Percentiles rank a stretch among this genome's conserved stretches.
These are phyloP conservation scores for Diachrysia chrysitis DNA, from an alignment of 2,888 invertebrate species.

Conservation along the genomic window DNA sequence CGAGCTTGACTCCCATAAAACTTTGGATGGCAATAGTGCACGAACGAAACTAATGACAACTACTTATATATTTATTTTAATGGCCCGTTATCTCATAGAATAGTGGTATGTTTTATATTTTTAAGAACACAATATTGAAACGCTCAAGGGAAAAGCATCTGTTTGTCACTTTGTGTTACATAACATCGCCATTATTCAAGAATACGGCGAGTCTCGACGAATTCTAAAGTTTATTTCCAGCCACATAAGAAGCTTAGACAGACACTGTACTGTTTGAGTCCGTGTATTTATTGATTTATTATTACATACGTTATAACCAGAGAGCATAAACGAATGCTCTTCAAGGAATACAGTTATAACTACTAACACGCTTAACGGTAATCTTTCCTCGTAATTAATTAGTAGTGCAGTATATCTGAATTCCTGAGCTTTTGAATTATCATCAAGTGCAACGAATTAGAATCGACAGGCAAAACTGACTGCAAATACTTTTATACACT, in stretches of 20 bases:
- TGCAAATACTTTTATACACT: neutral
- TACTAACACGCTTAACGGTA: constrained; percentile 4
- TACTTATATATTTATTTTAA: neutral
- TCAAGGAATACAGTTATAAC: constrained; percentile 1
- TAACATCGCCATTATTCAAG: neutral
- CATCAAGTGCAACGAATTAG: neutral
- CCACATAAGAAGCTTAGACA: constrained; percentile 4
- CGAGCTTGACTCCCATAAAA: no score
- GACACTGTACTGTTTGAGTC: neutral
- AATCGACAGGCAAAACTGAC: neutral
- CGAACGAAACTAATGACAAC: no score
- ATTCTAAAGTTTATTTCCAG: constrained; percentile 1
- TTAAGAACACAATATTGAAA: neutral
- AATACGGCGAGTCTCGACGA: constrained; percentile 1
- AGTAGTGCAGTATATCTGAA: neutral
- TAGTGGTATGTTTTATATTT: neutral
- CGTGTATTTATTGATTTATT: neutral
- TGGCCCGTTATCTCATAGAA: neutral
- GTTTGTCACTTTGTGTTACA: constrained; percentile 4
- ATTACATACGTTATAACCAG: constrained; percentile 5
- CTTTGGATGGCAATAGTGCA: no score
- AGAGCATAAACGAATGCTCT: constrained; percentile 11
- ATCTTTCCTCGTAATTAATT: constrained; percentile 1
- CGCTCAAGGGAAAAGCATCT: neutral
- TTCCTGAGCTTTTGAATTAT: neutral